Base-by-base conservation (phyloP, 2,888 invertebrate genomes). In the Allolobophora icterica region DNA sequence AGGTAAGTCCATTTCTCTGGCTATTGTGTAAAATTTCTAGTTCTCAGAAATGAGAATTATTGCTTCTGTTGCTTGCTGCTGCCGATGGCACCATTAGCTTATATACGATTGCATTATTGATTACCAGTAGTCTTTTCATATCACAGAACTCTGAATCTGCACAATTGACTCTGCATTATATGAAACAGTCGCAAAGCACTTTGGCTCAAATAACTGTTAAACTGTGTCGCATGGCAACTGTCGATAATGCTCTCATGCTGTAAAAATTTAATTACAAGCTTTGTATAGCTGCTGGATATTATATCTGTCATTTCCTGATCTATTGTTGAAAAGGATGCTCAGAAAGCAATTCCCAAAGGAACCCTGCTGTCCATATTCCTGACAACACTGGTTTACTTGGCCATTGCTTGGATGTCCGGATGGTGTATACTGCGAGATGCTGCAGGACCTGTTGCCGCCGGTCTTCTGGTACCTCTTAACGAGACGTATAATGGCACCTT, bases 321-420 rank as follows among this genome's bases (percentile, higher is more conserved):
- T 33, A 35, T 33, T 52, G 42, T 89, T 89, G 34, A 38, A 40
- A 91, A 98, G 97, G 97, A 99, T 95, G 98, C 99, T 0, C 97
- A 97, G 13, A 97, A 96, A 89, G 97, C 99, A 0, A 99, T 99
- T 93, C 99, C 99, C 0, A 97, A 98, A 94, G 99, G 99, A 52
- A 99, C 99, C 0, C 96, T 99, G 35, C 96, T 98, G 71, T 97
- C 99, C 0, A 96, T 99, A 5, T 94, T 97, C 6, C 96, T 99
- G 91, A 98, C 99, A 0, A 98, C 98, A 96, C 94, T 97, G 38
- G 97, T 98, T 92, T 99, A 99, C 95, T 96, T 97, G 0, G 94
- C 97, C 0, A 98, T 98, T 95, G 98, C 98, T 6, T 93, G 94
- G 93, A 97, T 98, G 94, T 97, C 98, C 15, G 98, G 98, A 0